Evolutionary conservation across 1,140 invertebrate species (phyloP).

Genomic region (Heliconius himera): DNA sequence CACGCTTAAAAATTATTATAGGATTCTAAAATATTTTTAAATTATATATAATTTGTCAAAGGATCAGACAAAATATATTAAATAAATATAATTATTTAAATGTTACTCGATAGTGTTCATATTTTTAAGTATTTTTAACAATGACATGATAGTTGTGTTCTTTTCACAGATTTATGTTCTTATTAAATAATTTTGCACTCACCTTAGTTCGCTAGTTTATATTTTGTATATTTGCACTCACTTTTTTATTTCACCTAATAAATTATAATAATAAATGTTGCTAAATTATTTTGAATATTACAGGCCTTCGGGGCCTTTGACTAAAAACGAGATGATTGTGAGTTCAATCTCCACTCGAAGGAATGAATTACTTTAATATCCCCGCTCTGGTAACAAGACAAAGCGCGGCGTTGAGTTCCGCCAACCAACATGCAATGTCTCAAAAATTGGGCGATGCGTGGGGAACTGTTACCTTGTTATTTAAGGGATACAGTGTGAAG

Average conservation of each 20-base stretch:
- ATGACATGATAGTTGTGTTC: neutral
- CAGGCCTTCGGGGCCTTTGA: neutral
- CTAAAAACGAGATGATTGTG: neutral
- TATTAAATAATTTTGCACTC: neutral
- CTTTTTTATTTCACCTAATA: neutral
- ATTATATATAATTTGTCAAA: too few relatives aligned
- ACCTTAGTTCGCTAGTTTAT: conserved; percentile 8
- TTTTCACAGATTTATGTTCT: neutral
- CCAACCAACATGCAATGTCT: neutral
- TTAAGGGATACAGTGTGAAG: too few relatives aligned
- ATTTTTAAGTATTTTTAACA: neutral
- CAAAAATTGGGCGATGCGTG: neutral
- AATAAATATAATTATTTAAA: neutral
- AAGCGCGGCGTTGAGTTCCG: neutral
- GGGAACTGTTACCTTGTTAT: neutral
- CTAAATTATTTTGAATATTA: neutral
- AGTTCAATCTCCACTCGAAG: neutral
- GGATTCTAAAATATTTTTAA: too few relatives aligned
- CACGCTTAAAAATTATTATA: too few relatives aligned
- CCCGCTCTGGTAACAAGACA: neutral
- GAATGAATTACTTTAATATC: neutral
- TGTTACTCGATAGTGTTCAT: neutral
- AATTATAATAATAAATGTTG: neutral
- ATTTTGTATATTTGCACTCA: neutral
- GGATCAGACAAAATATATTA: too few relatives aligned